phyloP scores from a whole-genome alignment of 2,888 invertebrate species.

The Rhyacophila evoluta region DNA sequence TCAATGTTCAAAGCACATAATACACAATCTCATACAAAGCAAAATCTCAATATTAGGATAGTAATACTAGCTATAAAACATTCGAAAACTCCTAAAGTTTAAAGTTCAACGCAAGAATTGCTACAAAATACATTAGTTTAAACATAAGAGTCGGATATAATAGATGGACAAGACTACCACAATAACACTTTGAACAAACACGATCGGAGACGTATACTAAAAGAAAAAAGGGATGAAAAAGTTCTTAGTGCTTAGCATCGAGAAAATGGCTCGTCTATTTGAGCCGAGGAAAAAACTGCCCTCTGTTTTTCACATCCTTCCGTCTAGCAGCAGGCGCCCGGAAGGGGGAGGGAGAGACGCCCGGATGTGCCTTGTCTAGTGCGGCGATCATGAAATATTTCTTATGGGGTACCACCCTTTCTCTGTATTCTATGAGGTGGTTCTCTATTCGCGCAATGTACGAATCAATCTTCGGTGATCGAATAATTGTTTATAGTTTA shows the following conservation, averaged over 20 bases:
- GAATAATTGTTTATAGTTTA: neutral
- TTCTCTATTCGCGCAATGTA: neutral
- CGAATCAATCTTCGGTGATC: neutral
- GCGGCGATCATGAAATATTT: constrained; percentile 27
- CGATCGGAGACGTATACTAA: neutral
- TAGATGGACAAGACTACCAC: neutral
- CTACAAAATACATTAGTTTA: neutral
- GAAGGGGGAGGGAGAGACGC: neutral
- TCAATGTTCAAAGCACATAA: too few relatives aligned
- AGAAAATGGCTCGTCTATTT: constrained; percentile 8
- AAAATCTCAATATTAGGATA: too few relatives aligned
- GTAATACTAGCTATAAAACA: too few relatives aligned
- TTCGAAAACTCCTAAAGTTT: too few relatives aligned
- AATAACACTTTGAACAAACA: constrained; percentile 26
- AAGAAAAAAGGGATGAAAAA: neutral
- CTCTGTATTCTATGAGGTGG: constrained; percentile 6
- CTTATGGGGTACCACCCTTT: constrained; percentile 19
- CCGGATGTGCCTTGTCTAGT: constrained; percentile 26
- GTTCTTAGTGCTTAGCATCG: neutral
- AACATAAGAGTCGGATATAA: neutral
- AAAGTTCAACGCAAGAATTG: neutral
- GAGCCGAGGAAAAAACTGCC: neutral
- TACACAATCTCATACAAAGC: too few relatives aligned
- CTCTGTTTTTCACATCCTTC: constrained; percentile 23
- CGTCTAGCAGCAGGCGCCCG: constrained; percentile 6